phyloP scores from a whole-genome alignment of 2,888 invertebrate species.

The Idaea straminata region DNA sequence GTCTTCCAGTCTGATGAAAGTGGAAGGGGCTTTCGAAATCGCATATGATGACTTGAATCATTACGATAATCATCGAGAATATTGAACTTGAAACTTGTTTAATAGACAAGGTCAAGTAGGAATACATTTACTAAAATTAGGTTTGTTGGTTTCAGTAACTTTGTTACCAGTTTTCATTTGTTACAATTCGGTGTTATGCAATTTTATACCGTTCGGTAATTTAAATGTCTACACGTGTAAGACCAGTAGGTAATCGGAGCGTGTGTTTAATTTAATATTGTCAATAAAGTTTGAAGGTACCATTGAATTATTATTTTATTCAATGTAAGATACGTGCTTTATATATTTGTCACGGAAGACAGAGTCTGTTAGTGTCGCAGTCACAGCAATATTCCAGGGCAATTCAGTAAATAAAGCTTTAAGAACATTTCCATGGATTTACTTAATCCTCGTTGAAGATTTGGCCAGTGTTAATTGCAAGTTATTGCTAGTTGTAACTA shows the following conservation, averaged over 20 bases:
- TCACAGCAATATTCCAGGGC: background rate
- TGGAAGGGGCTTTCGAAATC: conserved; percentile 9
- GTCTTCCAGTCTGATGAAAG: background rate
- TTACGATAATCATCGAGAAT: conserved; percentile 3
- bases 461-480: background rate
- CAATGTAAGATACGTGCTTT: background rate
- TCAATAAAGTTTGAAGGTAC: conserved; percentile 34
- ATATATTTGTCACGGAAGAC: background rate
- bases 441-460: background rate
- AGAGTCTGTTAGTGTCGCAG: background rate
- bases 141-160: background rate
- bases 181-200: background rate
- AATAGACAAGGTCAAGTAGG: conserved; percentile 5
- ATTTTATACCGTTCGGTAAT: background rate
- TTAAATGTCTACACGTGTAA: background rate
- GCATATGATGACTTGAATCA: conserved; percentile 11
- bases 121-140: too few relatives aligned
- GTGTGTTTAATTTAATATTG: conserved; percentile 31
- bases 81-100: background rate
- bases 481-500: background rate
- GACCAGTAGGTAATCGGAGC: conserved; percentile 27
- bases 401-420: background rate
- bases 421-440: background rate
- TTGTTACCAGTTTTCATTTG: background rate
- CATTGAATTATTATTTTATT: background rate